Base-by-base conservation (phyloP, 2,888 invertebrate species). In the Graphium colonna region DNA sequence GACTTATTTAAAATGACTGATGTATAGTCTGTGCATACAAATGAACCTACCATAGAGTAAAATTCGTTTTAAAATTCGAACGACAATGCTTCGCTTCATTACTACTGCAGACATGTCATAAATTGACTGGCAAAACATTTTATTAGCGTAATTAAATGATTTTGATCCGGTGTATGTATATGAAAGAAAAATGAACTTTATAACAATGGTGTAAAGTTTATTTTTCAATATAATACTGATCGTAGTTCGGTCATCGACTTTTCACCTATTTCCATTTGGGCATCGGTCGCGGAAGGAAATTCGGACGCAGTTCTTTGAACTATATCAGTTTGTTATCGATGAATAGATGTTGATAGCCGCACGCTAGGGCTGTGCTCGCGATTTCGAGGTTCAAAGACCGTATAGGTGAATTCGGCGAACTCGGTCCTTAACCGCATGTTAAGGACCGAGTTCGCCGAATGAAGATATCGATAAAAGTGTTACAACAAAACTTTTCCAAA, bases 191-290 rank as follows among this genome's bases (percentile, higher is more conserved):
- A 13, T 13, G 5, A 12, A 18, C 3, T 31, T 39, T 53, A 43
- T 13, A 0, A 0, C 1, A 8, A 21, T 3, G 21, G 3, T 21
- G 5, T 21, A 21, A 21, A 5, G 21, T 55, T 52, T 36, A 46
- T 49, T 5, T 38, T 5, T 0, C 49, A 61, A 10, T 1, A 26
- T n/a, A 28, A 66, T 61, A 55, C 7, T 18, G 38, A 62, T 50
- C 40, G 16, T 2, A 21, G 26, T 50, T 58, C 60, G 72, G 70
- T 74, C 75, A 62, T 63, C 59, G 67, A 68, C 72, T 57, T 63
- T 70, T 73, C 68, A 71, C 73, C 73, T 67, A 76, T 74, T 73
- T 75, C 65, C 63, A 68, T 67, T 67, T 62, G 61, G 62, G 60
- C 62, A 60, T 60, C 48, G 60, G 56, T 33, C 61, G 60, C 59